Evolutionary conservation across 2,797 vertebrate genomes (phyloP).

Genomic region (Cacajao melanocephalus): DNA sequence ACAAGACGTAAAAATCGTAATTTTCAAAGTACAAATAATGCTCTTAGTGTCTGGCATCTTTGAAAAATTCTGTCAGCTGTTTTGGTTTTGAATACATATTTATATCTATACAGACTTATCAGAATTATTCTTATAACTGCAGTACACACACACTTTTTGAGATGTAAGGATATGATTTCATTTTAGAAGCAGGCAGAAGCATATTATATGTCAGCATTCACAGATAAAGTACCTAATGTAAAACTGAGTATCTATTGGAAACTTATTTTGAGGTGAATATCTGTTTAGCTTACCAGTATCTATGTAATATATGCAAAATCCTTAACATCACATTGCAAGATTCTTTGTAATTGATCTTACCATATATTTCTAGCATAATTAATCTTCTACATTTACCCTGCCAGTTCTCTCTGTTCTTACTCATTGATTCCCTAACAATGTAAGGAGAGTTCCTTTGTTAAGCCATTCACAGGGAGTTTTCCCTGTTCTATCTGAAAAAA

Average conservation of each 20-base stretch:
- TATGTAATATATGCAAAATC: background rate
- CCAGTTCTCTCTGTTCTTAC: background rate
- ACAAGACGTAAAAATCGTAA: background rate
- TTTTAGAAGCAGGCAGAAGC: background rate
- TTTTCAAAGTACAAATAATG: background rate
- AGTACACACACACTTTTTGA: background rate
- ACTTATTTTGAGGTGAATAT: background rate
- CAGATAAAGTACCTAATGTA: background rate
- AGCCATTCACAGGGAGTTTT: background rate
- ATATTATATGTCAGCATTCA: background rate
- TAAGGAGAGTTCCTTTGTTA: background rate
- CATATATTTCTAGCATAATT: background rate
- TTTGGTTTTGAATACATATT: background rate
- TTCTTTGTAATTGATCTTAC: background rate
- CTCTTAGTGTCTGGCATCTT: background rate
- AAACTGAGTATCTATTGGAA: background rate
- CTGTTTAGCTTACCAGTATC: background rate
- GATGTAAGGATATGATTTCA: background rate
- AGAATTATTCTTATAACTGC: background rate
- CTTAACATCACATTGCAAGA: background rate
- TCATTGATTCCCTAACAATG: background rate
- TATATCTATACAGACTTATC: background rate
- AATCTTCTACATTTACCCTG: background rate
- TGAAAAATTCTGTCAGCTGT: background rate
- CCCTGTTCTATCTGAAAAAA: background rate